Percentiles rank a stretch among this genome's conserved stretches.
Conservation (phyloP, 2,888 invertebrate genomes). For the Dynastes hyllus region DNA sequence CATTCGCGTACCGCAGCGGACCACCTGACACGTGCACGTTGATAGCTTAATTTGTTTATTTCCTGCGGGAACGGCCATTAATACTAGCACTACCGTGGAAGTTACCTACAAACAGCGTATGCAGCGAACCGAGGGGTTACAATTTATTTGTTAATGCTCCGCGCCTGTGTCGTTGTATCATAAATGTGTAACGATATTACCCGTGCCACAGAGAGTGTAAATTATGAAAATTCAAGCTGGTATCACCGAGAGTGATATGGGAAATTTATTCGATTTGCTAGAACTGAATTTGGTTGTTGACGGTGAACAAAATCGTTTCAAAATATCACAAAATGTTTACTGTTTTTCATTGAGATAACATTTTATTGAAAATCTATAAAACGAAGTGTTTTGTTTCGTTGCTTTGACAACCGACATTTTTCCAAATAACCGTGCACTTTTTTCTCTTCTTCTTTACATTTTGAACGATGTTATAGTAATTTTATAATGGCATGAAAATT, state of each 20-base stretch:
- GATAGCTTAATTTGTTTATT: slow-evolving; percentile 39
- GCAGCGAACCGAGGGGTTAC: not conserved
- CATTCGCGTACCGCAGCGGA: not conserved
- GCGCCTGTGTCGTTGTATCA: not conserved
- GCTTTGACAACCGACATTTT: no score
- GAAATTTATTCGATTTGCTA: not conserved
- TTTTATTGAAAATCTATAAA: no score
- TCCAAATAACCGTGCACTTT: no score
- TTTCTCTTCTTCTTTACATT: no score
- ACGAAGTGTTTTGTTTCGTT: no score
- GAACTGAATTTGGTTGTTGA: no score
- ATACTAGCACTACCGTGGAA: not conserved
- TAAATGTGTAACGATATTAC: not conserved
- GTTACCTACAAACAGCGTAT: not conserved
- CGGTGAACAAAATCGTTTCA: no score
- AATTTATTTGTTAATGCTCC: not conserved
- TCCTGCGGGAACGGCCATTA: slow-evolving; percentile 33
- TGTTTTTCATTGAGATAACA: no score
- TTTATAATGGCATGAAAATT: no score
- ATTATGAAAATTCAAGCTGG: not conserved
- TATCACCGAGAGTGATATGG: not conserved
- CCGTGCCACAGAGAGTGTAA: not conserved
- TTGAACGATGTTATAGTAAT: no score
- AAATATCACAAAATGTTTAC: no score
- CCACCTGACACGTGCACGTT: slow-evolving; percentile 41